Evolutionary conservation across 37 sponge, comb jelly and placozoan species (phyloP), one percentile per base, ranked within the genome.

Genomic region (Chondrosia reniformis): DNA sequence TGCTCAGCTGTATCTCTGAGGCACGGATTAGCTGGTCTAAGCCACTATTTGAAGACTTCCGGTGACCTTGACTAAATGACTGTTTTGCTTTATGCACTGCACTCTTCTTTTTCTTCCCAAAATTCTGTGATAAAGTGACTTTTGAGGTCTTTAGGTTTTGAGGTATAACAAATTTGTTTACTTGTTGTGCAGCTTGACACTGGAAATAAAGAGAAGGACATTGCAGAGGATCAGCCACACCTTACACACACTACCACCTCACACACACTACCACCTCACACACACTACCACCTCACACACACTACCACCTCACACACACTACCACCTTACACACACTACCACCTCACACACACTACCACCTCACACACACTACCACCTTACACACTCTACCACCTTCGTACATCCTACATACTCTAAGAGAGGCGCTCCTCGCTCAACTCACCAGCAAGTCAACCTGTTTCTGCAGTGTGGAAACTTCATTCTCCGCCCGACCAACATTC

Each of bases 401-500:
- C 61, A 59, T 30, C 61, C 61, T 13, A 19, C 30, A n/a, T n/a
- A n/a, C n/a, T n/a, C n/a, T n/a, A n/a, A n/a, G n/a, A n/a, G n/a
- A n/a, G n/a, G n/a, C n/a, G n/a, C n/a, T n/a, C n/a, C n/a, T n/a
- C n/a, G 58, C 58, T 8, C 25, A 4, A 63, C 85, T 76, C 54
- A 85, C 88, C 83, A 92, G 67, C 45, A 63, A 17, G 1, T 84
- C 45, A 44, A 88, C 69, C 37, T 93, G 84, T 0, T 79, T 58
- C 45, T 80, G 46, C 15, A 93, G 63, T 22, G 33, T 36, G 13
- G 54, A 31, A 9, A 89, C 66, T 17, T 86, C 81, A 37, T 46
- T 67, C 63, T 93, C 94, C 45, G 89, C 57, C 21, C 63, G 59
- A 12, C 67, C 36, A 46, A 89, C 61, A 28, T 93, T 84, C 33